phyloP scores from a whole-genome alignment of 1,140 invertebrate genomes.

The Cataglyphis hispanica region DNA sequence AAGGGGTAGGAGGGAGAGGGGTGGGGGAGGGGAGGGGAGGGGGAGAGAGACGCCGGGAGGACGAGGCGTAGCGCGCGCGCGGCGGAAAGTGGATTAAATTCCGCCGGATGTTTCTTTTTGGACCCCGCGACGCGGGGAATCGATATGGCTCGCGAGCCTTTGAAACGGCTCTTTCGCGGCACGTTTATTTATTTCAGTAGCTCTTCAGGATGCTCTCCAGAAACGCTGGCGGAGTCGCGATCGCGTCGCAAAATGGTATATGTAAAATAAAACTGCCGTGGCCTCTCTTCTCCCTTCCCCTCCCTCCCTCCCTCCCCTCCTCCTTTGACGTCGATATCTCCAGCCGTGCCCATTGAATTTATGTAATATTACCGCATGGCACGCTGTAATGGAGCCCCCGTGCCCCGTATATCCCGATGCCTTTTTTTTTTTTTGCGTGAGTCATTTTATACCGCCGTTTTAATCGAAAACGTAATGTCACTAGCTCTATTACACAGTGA shows the following conservation, averaged over 20 bases:
- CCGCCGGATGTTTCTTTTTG: conserved; percentile 67
- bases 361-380: conserved; percentile 61
- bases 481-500: conserved; percentile 24
- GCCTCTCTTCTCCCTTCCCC: not conserved
- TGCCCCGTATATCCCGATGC: conserved; percentile 44
- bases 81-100: conserved; percentile 73
- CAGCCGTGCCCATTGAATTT: conserved; percentile 55
- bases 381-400: conserved; percentile 45
- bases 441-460: conserved; percentile 50
- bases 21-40: conserved; percentile 5
- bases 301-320: not conserved
- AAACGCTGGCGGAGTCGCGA: conserved; percentile 42
- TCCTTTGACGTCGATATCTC: conserved; percentile 58
- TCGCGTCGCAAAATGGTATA: conserved; percentile 58
- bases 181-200: conserved; percentile 44
- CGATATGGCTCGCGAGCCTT: conserved; percentile 29
- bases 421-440: conserved; percentile 5
- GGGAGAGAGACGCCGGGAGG: not conserved
- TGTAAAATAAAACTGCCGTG: conserved; percentile 58
- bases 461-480: conserved; percentile 49
- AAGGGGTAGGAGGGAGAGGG: conserved; percentile 33
- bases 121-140: conserved; percentile 35
- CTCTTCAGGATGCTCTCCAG: conserved; percentile 41
- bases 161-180: conserved; percentile 23
- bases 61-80: conserved; percentile 40